phyloP scores from a whole-genome alignment of 2,113 vertebrate species.

The Bufo gargarizans region DNA sequence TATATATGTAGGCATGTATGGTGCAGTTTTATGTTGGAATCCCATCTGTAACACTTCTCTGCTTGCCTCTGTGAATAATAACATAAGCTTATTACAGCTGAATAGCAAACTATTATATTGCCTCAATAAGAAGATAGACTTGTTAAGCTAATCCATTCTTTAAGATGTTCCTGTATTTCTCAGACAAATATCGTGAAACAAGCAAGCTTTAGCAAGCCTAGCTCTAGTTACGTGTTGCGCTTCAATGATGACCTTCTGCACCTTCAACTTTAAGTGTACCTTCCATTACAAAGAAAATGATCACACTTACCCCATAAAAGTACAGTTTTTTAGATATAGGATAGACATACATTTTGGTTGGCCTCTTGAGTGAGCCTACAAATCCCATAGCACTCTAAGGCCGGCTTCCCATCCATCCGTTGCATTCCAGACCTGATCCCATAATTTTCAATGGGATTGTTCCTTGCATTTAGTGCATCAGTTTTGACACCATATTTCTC shows the following conservation, averaged over 20 bases:
- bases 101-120: not conserved
- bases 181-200: not conserved
- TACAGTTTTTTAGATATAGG: not conserved
- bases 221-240: not conserved
- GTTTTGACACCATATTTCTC: too few species aligned
- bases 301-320: not conserved
- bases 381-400: too few species aligned
- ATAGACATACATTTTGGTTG: too few species aligned
- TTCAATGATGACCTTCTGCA: not conserved
- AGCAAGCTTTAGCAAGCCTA: not conserved
- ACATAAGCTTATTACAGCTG: constrained; percentile 22
- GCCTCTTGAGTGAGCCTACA: too few species aligned
- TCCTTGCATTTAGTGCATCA: too few species aligned
- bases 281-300: not conserved
- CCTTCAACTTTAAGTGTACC: not conserved
- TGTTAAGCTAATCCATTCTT: constrained; percentile 23
- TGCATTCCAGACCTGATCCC: too few species aligned
- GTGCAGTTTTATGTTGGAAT: not conserved
- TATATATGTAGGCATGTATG: not conserved
- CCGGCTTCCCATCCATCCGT: too few species aligned
- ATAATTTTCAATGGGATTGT: too few species aligned
- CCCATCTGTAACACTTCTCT: not conserved
- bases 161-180: constrained; percentile 4
- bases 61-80: constrained; percentile 2
- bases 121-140: constrained; percentile 1